Base-by-base conservation (phyloP, 2,797 vertebrate species). In the Cichlasoma orientale region DNA sequence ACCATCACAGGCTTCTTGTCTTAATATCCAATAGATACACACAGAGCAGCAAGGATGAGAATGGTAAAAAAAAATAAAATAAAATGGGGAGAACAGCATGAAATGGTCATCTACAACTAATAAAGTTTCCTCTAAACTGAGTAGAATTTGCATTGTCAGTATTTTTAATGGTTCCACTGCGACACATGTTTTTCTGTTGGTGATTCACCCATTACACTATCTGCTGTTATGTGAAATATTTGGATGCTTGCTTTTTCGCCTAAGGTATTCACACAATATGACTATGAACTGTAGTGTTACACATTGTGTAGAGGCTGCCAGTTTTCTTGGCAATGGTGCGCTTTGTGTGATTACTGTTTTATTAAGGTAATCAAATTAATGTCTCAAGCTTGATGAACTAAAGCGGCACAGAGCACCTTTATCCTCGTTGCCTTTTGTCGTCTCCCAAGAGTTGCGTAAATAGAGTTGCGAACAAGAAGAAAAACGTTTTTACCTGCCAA, bases 1-100 rank as follows among this genome's bases (percentile, higher is more conserved):
- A 84, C 90, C 80, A 81, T 84, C 88, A 77, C 74, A 76, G 56
- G 74, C 86, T 82, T 83, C 66, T 79, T 82, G 70, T 82, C 56
- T 66, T 70, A 81, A 47, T 79, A 82, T 74, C 55, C 70, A 86
- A 86, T 93, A 92, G 91, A 93, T 92, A 52, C 88, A 92, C 91
- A 90, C 90, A 92, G 27, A 78, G 83, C 91, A 91, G 89, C 77
- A 54, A 61, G 74, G 66, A 38, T 8, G 55, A 83, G 75, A 69
- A 59, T 61, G 68, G 23, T 10, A 14, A 56, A 31, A 38, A 61
- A 61, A 57, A n/a, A 50, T 21, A 59, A 41, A 12, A 23, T 36
- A 7, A 14, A 27, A 27, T 27, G 27, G 16, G 4, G 31, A 58
- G 36, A 21, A 4, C 1, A 72, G 27, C 4, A 29, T 23, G 23